Base-by-base conservation (phyloP, 2,113 vertebrate genomes). In the Pedetes capensis region DNA sequence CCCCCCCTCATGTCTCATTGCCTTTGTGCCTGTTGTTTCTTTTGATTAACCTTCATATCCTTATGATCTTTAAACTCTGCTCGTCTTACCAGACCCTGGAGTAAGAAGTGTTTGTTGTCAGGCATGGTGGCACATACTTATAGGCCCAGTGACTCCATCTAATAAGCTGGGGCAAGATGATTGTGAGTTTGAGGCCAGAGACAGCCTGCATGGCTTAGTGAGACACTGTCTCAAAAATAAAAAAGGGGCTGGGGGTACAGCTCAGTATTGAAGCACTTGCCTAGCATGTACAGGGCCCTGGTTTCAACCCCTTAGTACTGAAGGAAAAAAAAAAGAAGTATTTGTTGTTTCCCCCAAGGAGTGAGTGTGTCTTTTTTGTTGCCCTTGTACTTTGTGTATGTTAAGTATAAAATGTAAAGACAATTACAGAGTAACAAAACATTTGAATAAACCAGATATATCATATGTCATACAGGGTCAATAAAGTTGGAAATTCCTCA, bases 401-500 rank as follows among this genome's bases (percentile, higher is more conserved):
- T 74, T 23, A 86, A 87, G 37, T 95, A 61, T 79, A 63, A 95
- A 88, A 80, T 61, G 71, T 80, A 55, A 89, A 90, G 37, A 69
- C 91, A 91, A 78, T 93, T 92, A 74, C 2, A 61, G 51, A 44
- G 23, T 92, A 63, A 49, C 6, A 32, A 47, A 71, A 83, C 11
- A 44, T 66, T 92, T 8, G 11, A 76, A 37, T 87, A 55, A 93
- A 76, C 34, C 32, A 82, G 47, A 8, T 72, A 22, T 14, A 27
- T 64, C 61, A 83, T 94, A 74, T 49, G 5, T 44, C 42, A 42
- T 29, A 68, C 9, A 51, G 14, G 80, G 53, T n/a, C 84, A 66
- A 59, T 76, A 85, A 72, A 25, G 32, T 81, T 83, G 25, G 44
- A 61, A 81, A 89, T 75, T 84, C 49, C 55, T 89, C n/a, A 88